Percentiles rank a stretch among this genome's conserved stretches.
These are phyloP conservation scores for Hyla sarda DNA, from an alignment of 2,113 vertebrate species.

Conservation along the genomic window DNA sequence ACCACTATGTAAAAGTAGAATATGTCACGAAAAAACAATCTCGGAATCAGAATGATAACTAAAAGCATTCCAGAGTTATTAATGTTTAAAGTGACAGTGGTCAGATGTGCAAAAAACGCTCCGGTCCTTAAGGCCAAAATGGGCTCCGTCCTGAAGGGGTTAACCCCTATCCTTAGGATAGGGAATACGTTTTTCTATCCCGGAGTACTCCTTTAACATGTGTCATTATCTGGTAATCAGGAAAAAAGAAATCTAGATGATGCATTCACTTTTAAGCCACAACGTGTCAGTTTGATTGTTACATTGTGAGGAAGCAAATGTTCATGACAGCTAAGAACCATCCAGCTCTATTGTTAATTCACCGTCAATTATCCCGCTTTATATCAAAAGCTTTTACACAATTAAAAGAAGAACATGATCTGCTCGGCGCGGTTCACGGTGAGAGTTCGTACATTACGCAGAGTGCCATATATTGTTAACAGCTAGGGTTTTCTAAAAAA, in stretches of 20 bases:
- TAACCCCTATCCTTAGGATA: no score
- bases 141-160: no score
- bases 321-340: background rate
- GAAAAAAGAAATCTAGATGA: background rate
- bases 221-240: no score
- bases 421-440: background rate
- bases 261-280: background rate
- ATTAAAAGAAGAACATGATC: constrained; percentile 18
- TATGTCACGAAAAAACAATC: no score
- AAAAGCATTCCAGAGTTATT: no score
- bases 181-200: no score
- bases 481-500: background rate
- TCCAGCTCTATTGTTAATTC: background rate
- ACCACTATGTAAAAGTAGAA: no score
- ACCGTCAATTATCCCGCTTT: background rate
- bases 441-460: background rate
- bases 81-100: no score
- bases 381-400: background rate
- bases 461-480: constrained; percentile 9
- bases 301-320: background rate
- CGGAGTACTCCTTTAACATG: no score
- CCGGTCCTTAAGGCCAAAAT: no score
- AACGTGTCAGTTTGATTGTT: background rate
- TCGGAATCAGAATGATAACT: no score
- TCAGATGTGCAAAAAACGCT: no score